Conservation (phyloP, 2,113 vertebrate species). For the human region GRCh38 chr4:40073001-40073500, state of each 20-base stretch:
- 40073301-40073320: neutral
- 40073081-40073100: neutral
- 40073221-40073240: slow-evolving; percentile 19
- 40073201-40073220: slow-evolving; percentile 1
- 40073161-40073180: neutral
- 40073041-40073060: neutral
- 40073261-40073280: neutral
- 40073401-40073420: slow-evolving; percentile 29
- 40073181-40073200: neutral
- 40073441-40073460: slow-evolving; percentile 61
- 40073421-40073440: slow-evolving; percentile 30
- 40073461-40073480: slow-evolving; percentile 41
- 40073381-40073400: slow-evolving; percentile 33
- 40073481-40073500: neutral
- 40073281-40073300: neutral
- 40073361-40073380: neutral
- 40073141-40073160: neutral
- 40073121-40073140: too few relatives aligned
- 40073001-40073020: too few relatives aligned
- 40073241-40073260: neutral
- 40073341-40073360: neutral
- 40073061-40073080: neutral
- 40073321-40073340: neutral
- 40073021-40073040: neutral
- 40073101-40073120: neutral